phyloP scores from a whole-genome alignment of 2,113 vertebrate species.

The Coturnix japonica region DNA sequence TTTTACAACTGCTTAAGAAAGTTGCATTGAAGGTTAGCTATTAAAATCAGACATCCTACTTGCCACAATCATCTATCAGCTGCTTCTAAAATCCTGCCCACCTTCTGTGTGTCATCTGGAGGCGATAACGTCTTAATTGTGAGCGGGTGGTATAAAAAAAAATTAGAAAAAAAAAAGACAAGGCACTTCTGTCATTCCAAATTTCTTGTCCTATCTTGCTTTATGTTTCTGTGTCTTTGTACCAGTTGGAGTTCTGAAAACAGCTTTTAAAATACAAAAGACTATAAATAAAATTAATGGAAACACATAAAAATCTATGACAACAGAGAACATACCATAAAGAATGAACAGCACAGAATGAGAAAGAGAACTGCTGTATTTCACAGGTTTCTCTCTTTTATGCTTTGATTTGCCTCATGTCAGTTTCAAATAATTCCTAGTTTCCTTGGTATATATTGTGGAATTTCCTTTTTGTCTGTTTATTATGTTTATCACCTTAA shows the following conservation, averaged over 20 bases:
- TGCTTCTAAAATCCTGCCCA: constrained; percentile 48
- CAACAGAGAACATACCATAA: not conserved
- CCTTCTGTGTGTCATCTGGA: constrained; percentile 35
- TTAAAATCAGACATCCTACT: constrained; percentile 43
- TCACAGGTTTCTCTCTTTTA: not conserved
- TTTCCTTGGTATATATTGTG: not conserved
- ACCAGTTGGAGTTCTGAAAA: not conserved
- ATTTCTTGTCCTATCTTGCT: not conserved
- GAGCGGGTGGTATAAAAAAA: not conserved
- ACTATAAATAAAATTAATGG: not conserved
- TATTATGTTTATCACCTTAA: not conserved
- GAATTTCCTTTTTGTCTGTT: not conserved
- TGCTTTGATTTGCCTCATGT: not conserved
- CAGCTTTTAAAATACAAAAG: not conserved
- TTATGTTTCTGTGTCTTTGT: not conserved
- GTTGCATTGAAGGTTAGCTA: not conserved
- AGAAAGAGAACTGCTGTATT: not conserved
- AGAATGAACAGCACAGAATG: not conserved
- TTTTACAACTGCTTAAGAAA: constrained; percentile 3
- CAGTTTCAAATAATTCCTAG: not conserved
- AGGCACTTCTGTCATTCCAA: constrained; percentile 10
- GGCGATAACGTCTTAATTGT: constrained; percentile 43
- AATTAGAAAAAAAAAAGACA: not conserved
- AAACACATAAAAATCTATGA: not conserved
- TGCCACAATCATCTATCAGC: constrained; percentile 24